Conservation (phyloP, 2,797 vertebrate species). For the Hippoglossus hippoglossus region DNA sequence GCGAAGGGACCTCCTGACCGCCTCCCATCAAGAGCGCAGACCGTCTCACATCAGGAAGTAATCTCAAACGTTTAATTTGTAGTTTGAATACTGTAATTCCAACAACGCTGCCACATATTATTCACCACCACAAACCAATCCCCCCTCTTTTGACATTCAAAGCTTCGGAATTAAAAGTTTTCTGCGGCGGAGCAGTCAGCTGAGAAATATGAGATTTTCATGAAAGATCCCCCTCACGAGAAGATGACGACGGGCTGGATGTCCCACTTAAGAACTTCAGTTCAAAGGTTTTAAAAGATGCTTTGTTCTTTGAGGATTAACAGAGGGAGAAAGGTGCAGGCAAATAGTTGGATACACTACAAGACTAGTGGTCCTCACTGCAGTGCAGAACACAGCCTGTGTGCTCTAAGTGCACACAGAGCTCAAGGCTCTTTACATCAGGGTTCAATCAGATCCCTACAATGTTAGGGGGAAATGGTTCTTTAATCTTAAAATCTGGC, state of each 20-base stretch:
- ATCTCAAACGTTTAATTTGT: constrained; percentile 63
- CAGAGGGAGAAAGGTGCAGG: neutral
- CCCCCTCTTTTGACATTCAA: constrained; percentile 49
- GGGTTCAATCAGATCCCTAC: constrained; percentile 51
- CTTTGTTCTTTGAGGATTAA: no score
- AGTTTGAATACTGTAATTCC: constrained; percentile 60
- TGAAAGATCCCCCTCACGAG: constrained; percentile 20
- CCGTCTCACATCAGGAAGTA: constrained; percentile 61
- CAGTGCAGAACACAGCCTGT: neutral
- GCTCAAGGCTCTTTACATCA: constrained; percentile 33
- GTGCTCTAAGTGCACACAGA: constrained; percentile 11
- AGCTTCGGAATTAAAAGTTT: constrained; percentile 35
- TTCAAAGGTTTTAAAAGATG: neutral
- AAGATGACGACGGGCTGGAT: constrained; percentile 15
- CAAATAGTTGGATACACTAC: neutral
- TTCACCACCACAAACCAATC: constrained; percentile 63
- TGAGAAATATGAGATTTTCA: constrained; percentile 38
- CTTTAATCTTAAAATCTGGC: constrained; percentile 46
- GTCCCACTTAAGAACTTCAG: constrained; percentile 4
- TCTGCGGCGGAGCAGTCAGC: constrained; percentile 40
- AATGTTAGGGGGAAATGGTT: constrained; percentile 41
- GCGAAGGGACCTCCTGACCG: constrained; percentile 46
- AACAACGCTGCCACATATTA: constrained; percentile 58
- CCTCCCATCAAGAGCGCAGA: constrained; percentile 52
- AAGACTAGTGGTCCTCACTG: neutral